Conservation (phyloP, 2,113 vertebrate genomes). For the Chaetura pelagica region DNA sequence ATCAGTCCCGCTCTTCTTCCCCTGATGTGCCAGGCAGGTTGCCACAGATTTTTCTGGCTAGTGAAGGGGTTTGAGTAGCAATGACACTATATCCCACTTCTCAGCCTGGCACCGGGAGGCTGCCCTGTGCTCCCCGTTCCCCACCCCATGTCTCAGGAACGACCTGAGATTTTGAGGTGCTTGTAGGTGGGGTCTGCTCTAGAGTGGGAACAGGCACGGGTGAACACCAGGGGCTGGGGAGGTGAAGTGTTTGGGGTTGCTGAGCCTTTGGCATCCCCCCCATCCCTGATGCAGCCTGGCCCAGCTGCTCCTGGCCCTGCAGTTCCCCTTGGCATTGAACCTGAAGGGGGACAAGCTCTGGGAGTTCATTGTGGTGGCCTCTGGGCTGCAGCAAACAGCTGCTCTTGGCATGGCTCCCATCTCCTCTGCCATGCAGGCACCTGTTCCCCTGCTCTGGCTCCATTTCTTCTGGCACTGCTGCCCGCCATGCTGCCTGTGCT, state of each 20-base stretch:
- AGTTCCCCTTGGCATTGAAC: not conserved
- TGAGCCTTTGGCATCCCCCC: not conserved
- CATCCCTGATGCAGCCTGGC: not conserved
- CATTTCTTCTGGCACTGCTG: not conserved
- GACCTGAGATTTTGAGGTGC: not conserved
- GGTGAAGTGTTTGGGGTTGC: not conserved
- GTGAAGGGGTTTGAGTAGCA: not conserved
- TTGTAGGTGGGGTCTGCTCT: not conserved
- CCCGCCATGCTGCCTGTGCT: rapidly evolving
- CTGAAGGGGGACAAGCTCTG: not conserved
- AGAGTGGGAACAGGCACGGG: rapidly evolving
- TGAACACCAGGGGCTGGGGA: no score
- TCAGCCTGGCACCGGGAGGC: not conserved
- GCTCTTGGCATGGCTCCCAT: rapidly evolving
- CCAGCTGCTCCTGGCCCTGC: not conserved
- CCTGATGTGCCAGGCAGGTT: not conserved
- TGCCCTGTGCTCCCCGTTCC: not conserved
- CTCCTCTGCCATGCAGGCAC: not conserved
- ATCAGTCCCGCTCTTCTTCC: not conserved
- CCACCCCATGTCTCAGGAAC: not conserved
- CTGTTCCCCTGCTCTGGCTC: rapidly evolving
- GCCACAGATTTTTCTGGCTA: not conserved
- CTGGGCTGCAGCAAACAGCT: not conserved
- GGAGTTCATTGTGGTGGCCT: not conserved
- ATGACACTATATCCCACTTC: not conserved